Percentiles rank a stretch among this genome's conserved stretches.
These are phyloP conservation scores for Phylloscopus trochiloides DNA, from an alignment of 2,113 vertebrate genomes.

Conservation along the genomic window DNA sequence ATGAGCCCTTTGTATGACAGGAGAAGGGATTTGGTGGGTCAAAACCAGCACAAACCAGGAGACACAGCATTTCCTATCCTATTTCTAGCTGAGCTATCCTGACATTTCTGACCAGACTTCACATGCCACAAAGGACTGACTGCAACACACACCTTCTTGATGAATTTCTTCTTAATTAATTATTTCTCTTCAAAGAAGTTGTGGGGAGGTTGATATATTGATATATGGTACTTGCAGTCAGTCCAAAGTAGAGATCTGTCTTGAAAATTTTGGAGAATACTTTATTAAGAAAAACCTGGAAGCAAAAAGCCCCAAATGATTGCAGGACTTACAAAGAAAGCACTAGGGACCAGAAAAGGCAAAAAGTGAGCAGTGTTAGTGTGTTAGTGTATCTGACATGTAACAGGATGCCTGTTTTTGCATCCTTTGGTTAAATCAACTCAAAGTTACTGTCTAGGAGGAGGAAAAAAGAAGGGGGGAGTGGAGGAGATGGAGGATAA, in stretches of 20 bases:
- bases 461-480: background rate
- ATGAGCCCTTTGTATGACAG: background rate
- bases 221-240: background rate
- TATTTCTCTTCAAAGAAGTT: background rate
- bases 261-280: background rate
- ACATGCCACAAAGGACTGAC: background rate
- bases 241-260: background rate
- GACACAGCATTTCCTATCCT: background rate
- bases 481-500: background rate
- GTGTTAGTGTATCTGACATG: background rate
- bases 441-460: background rate
- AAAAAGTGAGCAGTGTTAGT: background rate
- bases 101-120: background rate
- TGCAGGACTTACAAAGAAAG: background rate
- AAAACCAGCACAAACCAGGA: background rate
- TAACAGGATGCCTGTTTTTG: background rate
- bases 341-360: background rate
- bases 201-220: too few relatives aligned
- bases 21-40: background rate
- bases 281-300: background rate
- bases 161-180: background rate
- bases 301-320: background rate
- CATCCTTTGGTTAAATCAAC: background rate
- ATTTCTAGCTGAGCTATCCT: background rate
- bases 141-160: background rate